Conservation (phyloP, 2,888 invertebrate species). For the Meganola albula region DNA sequence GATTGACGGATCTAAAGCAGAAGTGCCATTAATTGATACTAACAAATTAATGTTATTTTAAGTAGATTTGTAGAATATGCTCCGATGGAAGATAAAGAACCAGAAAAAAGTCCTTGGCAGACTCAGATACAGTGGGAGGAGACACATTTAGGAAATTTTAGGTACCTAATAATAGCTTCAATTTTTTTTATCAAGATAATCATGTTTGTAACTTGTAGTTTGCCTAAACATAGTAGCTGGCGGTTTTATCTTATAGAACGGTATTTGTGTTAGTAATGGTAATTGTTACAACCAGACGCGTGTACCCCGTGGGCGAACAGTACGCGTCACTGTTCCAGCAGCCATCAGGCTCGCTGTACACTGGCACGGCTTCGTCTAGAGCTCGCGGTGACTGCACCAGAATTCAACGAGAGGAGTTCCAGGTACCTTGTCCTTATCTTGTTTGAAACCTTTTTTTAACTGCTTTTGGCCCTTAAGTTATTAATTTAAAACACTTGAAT, state of each 20-base stretch:
- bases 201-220: too few species aligned
- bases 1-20: background rate
- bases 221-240: too few species aligned
- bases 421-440: constrained; percentile 44
- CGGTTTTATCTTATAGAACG: too few species aligned
- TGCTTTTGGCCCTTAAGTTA: background rate
- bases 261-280: background rate
- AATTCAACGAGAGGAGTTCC: constrained; percentile 82
- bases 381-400: constrained; percentile 86
- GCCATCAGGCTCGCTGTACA: constrained; percentile 84
- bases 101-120: constrained; percentile 73
- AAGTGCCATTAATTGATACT: background rate
- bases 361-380: constrained; percentile 84
- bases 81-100: constrained; percentile 56
- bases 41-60: constrained; percentile 38
- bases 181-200: too few species aligned
- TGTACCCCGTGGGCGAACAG: constrained; percentile 83
- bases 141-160: constrained; percentile 85
- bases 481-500: constrained; percentile 1
- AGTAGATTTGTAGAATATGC: constrained; percentile 80
- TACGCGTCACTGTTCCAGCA: constrained; percentile 86
- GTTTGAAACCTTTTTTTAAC: background rate
- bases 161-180: too few species aligned
- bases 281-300: constrained; percentile 50
- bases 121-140: constrained; percentile 84